Evolutionary conservation across 1,140 invertebrate genomes (phyloP), one percentile per base, ranked within the genome.

Genomic region (Caenorhabditis latens): DNA sequence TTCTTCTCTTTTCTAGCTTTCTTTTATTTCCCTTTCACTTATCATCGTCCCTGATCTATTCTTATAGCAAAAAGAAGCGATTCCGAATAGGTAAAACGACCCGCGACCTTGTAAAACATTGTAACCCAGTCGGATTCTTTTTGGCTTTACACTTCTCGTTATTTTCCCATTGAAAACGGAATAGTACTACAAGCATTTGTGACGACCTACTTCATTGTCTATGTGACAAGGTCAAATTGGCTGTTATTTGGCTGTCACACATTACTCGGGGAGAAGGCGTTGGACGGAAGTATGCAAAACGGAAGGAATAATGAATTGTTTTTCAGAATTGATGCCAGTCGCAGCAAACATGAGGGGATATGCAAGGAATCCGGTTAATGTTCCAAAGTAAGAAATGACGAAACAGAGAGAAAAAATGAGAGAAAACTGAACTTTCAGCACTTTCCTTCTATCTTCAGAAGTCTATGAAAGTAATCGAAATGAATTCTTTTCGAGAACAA

Each of bases 141-240:
- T 48, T 21, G 61, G n/a, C 46, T 79, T 79, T 79, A 53, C 71
- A 79, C 40, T n/a, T 14, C 42, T 9, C 71, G 71, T 48, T 50
- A 50, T 21, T 50, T 79, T 79, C 43, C 43, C 71, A 79, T 79
- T n/a, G 46, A 79, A 42, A 19, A 32, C 11, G 46, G 71, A 46
- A 32, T 79, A 79, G 71, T 79, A 79, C 46, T 53, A 79, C 46
- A 46, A 4, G 21, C 53, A 32, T 32, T 32, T 32, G 32, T 79
- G 71, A 79, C 46, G 71, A 79, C 71, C 71, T 79, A 50, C 71
- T 79, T 79, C 71, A 79, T 79, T 79, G 71, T 79, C 71, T 79
- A 50, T 50, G 46, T 79, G 71, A 79, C 71, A 79, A 79, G 71
- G 71, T 79, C 71, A 79, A 79, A 79, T 79, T 79, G 46, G 71